Evolutionary conservation across 2,797 vertebrate genomes (phyloP).

Genomic region (Poecilia wingei): DNA sequence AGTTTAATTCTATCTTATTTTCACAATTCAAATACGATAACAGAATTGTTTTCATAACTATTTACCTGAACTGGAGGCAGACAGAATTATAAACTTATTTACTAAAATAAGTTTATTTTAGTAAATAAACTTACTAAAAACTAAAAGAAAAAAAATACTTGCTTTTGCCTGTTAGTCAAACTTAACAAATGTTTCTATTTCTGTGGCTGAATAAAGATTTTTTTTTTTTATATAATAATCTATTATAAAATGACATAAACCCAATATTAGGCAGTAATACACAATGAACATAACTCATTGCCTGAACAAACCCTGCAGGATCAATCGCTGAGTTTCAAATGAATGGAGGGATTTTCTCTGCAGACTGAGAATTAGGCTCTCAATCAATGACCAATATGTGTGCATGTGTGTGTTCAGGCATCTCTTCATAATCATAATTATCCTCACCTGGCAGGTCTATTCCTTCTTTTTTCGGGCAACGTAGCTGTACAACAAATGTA

Average conservation of each 20-base stretch:
- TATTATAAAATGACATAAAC: constrained; percentile 62
- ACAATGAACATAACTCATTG: constrained; percentile 61
- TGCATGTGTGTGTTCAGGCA: constrained; percentile 39
- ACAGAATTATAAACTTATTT: no score
- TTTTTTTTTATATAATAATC: constrained; percentile 47
- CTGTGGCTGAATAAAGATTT: constrained; percentile 21
- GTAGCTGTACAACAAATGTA: constrained; percentile 32
- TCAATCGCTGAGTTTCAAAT: constrained; percentile 67
- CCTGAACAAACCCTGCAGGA: constrained; percentile 59
- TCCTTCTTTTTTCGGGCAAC: constrained; percentile 26
- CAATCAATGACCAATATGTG: constrained; percentile 67
- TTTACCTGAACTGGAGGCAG: no score
- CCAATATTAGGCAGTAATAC: constrained; percentile 58
- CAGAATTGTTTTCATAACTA: no score
- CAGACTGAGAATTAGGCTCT: constrained; percentile 67
- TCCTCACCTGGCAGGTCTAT: constrained; percentile 54
- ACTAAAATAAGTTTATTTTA: no score
- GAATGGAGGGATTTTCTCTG: constrained; percentile 64
- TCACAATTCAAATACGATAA: no score
- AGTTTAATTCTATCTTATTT: no score
- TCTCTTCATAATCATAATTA: constrained; percentile 59
- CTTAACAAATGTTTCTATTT: constrained; percentile 26
- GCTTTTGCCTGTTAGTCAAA: constrained; percentile 17
- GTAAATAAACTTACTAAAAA: no score
- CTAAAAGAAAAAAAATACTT: not conserved